Evolutionary conservation across 92 coral and sea anemone genomes (phyloP), one percentile per base, ranked within the genome.

Genomic region (Diadumene lineata): DNA sequence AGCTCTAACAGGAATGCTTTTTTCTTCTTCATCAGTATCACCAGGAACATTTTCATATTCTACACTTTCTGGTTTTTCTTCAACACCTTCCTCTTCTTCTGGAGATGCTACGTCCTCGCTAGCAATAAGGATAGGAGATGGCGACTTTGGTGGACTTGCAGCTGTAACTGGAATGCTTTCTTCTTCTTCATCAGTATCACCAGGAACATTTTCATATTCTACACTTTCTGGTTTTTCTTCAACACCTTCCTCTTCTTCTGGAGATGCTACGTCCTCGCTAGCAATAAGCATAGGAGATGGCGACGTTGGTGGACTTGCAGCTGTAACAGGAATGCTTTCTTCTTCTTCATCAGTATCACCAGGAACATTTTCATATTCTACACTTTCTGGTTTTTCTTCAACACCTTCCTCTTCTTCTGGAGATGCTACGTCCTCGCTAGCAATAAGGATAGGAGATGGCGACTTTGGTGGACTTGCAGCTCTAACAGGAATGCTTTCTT

Each of bases 191-290:
- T 4, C 22, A 24, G 2, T 22, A 24, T 22, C 64, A 22, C 7
- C 48, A 38, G 48, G 48, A 38, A 13, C 48, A 6, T 4, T 38
- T 38, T 38, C 31, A 15, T 43, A 56, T 16, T 68, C 66, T n/a
- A 50, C 22, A 1, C 1, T 9, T 27, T 30, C 62, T 9, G 29
- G 31, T 26, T 31, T 26, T 6, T 69, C 74, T 48, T 62, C 80
- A 18, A 18, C 33, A 29, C 17, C 38, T 63, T 80, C 60, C 46
- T 72, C 56, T 19, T 46, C 30, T 53, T 50, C 50, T 18, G 43
- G 72, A 50, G 50, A 18, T 19, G 75, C 82, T 25, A 67, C 72
- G 30, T 43, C 67, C 27, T 74, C 74, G 16, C 64, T 50, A 31
- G 32, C 13, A 31, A 38, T 13, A 38, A 38, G 48, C 6, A 38